Evolutionary conservation across 1,140 invertebrate species (phyloP), one percentile per base, ranked within the genome.

Genomic region (Saccostrea cuccullata): DNA sequence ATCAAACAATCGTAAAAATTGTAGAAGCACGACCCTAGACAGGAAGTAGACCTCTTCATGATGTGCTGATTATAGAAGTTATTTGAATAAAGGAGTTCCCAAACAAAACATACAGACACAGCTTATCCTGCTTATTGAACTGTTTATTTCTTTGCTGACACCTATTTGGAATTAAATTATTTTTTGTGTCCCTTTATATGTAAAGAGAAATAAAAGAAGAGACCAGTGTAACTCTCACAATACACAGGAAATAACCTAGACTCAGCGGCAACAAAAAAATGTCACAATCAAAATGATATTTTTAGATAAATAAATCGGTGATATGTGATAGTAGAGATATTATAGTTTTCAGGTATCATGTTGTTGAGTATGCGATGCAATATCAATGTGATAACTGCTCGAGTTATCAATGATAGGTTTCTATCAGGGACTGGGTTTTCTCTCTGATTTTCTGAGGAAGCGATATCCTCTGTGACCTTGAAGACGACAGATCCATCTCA

Each of bases 1-100:
- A 64, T 77, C 70, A 77, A 77, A 77, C 70, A 77, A 77, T 77
- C 30, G 1, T 77, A 30, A 77, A 77, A 17, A 36, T 77, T 77
- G 70, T 36, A 77, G 26, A 15, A 17, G 70, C 70, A 77, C 30
- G 26, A 17, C 30, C 23, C 15, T 8, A 77, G 30, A 77, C 70
- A 77, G 70, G 70, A 77, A 30, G 26, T 77, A 23, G 70, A 4
- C 26, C 23, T 30, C 70, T 77, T 3, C 11, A 30, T 5, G 26
- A 26, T 36, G 11, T 12, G 9, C 26, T 2, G 70, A 77, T 77
- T 77, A 77, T 30, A 36, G 70, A 64, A 20, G 8, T 17, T 77
- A 77, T 77, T 77, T 77, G 26, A 23, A 77, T 77, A 77, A 30
- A 77, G 70, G 12, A 13, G 23, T 30, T 20, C 58, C 58, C 58